Evolutionary conservation across 2,888 invertebrate species (phyloP).

Genomic region (Mimachlamys varia): DNA sequence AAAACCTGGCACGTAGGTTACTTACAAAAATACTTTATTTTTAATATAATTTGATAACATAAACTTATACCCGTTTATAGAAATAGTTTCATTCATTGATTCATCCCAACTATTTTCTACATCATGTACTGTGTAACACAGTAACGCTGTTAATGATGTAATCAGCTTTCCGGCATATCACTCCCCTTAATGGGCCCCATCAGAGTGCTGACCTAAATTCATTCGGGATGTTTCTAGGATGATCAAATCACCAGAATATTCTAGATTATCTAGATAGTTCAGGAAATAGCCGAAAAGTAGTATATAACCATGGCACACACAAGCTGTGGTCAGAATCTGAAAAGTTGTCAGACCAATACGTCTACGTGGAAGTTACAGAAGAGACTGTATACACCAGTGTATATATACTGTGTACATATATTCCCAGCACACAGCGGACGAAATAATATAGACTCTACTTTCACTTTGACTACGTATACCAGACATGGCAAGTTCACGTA

Average conservation of each 20-base stretch:
- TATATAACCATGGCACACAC: slow-evolving; percentile 15
- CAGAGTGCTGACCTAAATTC: background rate
- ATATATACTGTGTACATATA: background rate
- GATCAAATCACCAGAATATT: background rate
- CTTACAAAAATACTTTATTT: too few relatives aligned
- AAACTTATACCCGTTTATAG: too few relatives aligned
- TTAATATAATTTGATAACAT: too few relatives aligned
- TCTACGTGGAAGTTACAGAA: background rate
- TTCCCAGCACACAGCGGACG: background rate
- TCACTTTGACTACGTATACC: background rate
- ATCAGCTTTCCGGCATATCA: too few relatives aligned
- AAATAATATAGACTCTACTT: background rate
- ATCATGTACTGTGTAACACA: too few relatives aligned
- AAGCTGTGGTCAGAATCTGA: background rate
- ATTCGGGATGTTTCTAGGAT: background rate
- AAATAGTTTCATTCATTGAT: too few relatives aligned
- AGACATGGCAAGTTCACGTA: slow-evolving; percentile 39
- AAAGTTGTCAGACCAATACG: background rate
- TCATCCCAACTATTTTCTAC: too few relatives aligned
- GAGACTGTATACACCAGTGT: background rate
- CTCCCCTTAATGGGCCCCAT: background rate
- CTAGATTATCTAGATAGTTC: background rate
- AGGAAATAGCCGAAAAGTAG: background rate
- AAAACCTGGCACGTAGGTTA: too few relatives aligned
- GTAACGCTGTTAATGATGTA: too few relatives aligned